A percentile compares a stretch with the other conserved stretches of the same genome.
Evolutionary conservation across 2,888 invertebrate genomes (phyloP).

Genomic region (Synergus gifuensis): DNA sequence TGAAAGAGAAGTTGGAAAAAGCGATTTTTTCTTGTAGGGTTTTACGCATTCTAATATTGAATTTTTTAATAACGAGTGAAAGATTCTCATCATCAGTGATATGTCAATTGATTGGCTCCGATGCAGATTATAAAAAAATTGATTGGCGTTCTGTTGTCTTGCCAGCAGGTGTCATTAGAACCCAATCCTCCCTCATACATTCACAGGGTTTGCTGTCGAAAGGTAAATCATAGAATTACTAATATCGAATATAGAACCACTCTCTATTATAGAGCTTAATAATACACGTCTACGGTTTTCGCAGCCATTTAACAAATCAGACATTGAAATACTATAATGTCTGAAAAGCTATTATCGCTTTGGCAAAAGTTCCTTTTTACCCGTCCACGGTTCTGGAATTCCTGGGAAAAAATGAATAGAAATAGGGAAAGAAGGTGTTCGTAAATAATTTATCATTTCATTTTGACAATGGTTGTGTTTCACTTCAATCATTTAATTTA

Average conservation of each 20-base stretch:
- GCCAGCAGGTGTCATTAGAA: conserved; percentile 77
- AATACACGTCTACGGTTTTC: conserved; percentile 28
- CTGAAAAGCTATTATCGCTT: conserved; percentile 36
- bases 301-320: conserved; percentile 38
- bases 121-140: conserved; percentile 45
- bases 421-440: conserved; percentile 19
- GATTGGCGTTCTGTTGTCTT: conserved; percentile 75
- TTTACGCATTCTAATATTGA: conserved; percentile 9
- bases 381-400: conserved; percentile 22
- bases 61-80: conserved; percentile 23
- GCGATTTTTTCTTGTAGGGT: conserved; percentile 7
- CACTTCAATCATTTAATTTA: conserved; percentile 15
- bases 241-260: conserved; percentile 55
- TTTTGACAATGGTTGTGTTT: conserved; percentile 27
- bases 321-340: conserved; percentile 37
- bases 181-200: conserved; percentile 76
- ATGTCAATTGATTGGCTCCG: conserved; percentile 16
- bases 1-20: conserved; percentile 15
- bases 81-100: conserved; percentile 17
- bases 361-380: neutral
- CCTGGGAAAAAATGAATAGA: conserved; percentile 3
- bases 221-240: conserved; percentile 79
- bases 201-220: conserved; percentile 81
- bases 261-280: conserved; percentile 36
- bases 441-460: conserved; percentile 14